These are phyloP conservation scores for Iphiclides podalirius DNA, from an alignment of 2,888 invertebrate species.

Conservation along the genomic window DNA sequence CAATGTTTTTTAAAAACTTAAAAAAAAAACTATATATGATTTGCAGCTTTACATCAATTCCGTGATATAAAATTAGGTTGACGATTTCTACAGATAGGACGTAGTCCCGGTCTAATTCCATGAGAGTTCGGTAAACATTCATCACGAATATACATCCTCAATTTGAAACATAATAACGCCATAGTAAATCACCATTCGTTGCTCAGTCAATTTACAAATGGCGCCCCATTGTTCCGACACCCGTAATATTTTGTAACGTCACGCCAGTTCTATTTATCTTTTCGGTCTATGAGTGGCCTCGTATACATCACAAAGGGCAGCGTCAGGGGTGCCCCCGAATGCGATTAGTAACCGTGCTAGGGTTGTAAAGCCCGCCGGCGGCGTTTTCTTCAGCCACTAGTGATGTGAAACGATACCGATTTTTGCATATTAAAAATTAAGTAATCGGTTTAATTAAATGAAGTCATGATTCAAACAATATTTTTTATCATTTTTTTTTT, in stretches of 20 bases:
- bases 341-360: slow-evolving; percentile 28
- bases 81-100: no score
- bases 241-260: slow-evolving; percentile 23
- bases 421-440: not conserved
- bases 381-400: slow-evolving; percentile 6
- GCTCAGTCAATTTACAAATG: slow-evolving; percentile 15
- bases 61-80: no score
- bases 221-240: slow-evolving; percentile 18
- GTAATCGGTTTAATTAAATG: no score
- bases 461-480: no score
- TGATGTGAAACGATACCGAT: slow-evolving; percentile 17
- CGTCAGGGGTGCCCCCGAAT: slow-evolving; percentile 23
- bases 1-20: no score
- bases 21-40: no score
- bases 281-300: slow-evolving; percentile 14
- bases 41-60: no score
- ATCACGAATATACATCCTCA: no score
- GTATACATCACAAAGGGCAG: slow-evolving; percentile 35
- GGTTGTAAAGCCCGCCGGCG: slow-evolving; percentile 32
- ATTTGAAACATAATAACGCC: not conserved
- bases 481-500: no score
- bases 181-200: not conserved
- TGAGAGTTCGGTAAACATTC: no score
- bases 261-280: slow-evolving; percentile 20
- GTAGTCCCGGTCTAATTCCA: no score